These are phyloP conservation scores for Martes martes DNA, from an alignment of 2,113 vertebrate genomes.

Conservation along the genomic window DNA sequence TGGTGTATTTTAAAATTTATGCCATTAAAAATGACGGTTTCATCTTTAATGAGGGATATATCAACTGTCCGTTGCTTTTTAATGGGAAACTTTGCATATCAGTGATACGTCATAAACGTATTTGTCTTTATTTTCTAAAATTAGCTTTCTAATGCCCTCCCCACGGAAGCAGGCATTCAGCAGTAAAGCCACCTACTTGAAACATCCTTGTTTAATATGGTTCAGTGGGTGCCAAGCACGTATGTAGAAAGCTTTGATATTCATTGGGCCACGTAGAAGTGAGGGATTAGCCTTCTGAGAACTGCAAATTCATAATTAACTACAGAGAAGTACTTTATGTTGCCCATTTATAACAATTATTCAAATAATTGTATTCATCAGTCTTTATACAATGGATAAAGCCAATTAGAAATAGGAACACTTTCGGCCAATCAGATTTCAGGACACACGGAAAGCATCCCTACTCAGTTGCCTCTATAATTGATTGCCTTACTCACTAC, in stretches of 20 bases:
- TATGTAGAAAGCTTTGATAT: constrained; percentile 44
- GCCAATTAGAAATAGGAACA: constrained; percentile 56
- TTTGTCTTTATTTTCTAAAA: constrained; percentile 53
- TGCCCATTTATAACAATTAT: constrained; percentile 71
- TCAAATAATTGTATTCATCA: constrained; percentile 74
- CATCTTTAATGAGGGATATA: constrained; percentile 26
- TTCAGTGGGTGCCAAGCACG: constrained; percentile 47
- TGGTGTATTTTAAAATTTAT: constrained; percentile 50
- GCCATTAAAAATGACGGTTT: constrained; percentile 52
- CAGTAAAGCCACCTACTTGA: constrained; percentile 46
- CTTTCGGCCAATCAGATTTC: constrained; percentile 63
- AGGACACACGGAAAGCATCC: constrained; percentile 14
- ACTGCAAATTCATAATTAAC: constrained; percentile 68
- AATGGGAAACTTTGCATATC: constrained; percentile 30
- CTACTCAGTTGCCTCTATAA: not conserved
- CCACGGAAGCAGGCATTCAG: constrained; percentile 43
- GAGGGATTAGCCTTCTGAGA: constrained; percentile 67
- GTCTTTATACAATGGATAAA: constrained; percentile 68
- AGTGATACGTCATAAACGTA: not conserved
- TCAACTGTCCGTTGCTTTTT: constrained; percentile 52
- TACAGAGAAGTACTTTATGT: constrained; percentile 68
- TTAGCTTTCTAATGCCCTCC: constrained; percentile 55
- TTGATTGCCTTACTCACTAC: not conserved
- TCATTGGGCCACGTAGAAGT: constrained; percentile 49
- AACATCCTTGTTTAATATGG: constrained; percentile 47